A percentile compares a stretch with the other conserved stretches of the same genome.
Evolutionary conservation across 2,113 vertebrate genomes (phyloP).

Genomic region (Eleginops maclovinus): DNA sequence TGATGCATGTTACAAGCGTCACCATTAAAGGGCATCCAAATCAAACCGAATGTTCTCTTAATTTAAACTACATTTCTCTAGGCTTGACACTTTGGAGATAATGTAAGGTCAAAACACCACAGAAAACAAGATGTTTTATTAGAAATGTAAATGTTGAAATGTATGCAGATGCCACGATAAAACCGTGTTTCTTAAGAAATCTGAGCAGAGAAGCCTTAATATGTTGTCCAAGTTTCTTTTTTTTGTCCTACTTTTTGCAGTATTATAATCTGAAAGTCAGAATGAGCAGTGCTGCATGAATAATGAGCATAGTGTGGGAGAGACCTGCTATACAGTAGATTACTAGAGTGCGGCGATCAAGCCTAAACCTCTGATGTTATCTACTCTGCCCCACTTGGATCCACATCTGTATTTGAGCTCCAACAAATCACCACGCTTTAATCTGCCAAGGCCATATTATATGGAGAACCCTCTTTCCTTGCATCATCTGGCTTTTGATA

Average conservation of each 20-base stretch:
- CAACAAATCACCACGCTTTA: slow-evolving; percentile 62
- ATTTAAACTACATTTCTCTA: too few species aligned
- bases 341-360: slow-evolving; percentile 55
- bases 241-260: background rate
- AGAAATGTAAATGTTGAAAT: too few species aligned
- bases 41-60: too few species aligned
- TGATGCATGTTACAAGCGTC: too few species aligned
- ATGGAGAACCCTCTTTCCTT: slow-evolving; percentile 41
- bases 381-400: slow-evolving; percentile 33
- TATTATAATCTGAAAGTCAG: background rate
- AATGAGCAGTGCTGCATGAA: slow-evolving; percentile 7
- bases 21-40: too few species aligned
- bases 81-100: too few species aligned
- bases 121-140: too few species aligned
- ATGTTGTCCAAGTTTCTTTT: background rate
- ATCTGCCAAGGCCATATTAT: slow-evolving; percentile 61
- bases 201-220: background rate
- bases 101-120: too few species aligned
- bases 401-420: slow-evolving; percentile 67
- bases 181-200: too few species aligned
- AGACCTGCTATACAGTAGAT: slow-evolving; percentile 54
- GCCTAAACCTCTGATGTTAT: slow-evolving; percentile 54
- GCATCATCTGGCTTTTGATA: slow-evolving; percentile 65
- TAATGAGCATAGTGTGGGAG: slow-evolving; percentile 23
- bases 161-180: too few species aligned